Conservation (phyloP, 2,888 invertebrate genomes). For the Chymomyza procnemis region DNA sequence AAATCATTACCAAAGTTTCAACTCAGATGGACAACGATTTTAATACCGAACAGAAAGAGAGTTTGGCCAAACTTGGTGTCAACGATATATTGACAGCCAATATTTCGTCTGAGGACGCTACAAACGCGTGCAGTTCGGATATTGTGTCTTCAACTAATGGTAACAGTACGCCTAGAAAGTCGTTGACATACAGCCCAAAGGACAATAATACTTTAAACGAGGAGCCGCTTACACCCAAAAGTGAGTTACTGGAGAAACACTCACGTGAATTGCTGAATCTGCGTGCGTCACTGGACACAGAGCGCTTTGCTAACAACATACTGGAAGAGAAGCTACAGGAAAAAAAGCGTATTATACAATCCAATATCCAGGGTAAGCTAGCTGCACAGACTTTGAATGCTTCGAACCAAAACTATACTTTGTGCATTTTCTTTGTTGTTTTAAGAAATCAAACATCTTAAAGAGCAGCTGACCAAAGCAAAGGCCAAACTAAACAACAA, state of each 20-base stretch:
- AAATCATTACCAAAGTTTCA: conserved; percentile 57
- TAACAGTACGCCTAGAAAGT: neutral
- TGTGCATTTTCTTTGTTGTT: neutral
- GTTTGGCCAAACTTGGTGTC: neutral
- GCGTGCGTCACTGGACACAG: conserved; percentile 74
- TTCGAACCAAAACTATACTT: neutral
- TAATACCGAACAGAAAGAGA: conserved; percentile 13
- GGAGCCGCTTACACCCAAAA: conserved; percentile 72
- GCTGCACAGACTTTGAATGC: neutral
- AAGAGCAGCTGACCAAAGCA: conserved; percentile 29
- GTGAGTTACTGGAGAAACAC: conserved; percentile 70
- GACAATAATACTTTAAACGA: conserved; percentile 2
- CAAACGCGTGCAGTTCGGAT: neutral
- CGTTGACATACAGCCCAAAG: neutral
- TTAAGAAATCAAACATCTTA: conserved; percentile 37
- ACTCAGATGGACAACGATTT: neutral
- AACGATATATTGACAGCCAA: neutral
- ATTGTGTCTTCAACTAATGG: neutral
- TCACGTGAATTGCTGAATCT: conserved; percentile 71
- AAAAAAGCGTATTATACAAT: conserved; percentile 56
- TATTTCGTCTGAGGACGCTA: neutral
- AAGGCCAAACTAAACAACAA: conserved; percentile 18
- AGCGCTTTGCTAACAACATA: conserved; percentile 73
- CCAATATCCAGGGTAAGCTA: conserved; percentile 45
- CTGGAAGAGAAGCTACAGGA: conserved; percentile 73